phyloP scores from a whole-genome alignment of 2,888 invertebrate genomes.

The Augochlorella aurata region DNA sequence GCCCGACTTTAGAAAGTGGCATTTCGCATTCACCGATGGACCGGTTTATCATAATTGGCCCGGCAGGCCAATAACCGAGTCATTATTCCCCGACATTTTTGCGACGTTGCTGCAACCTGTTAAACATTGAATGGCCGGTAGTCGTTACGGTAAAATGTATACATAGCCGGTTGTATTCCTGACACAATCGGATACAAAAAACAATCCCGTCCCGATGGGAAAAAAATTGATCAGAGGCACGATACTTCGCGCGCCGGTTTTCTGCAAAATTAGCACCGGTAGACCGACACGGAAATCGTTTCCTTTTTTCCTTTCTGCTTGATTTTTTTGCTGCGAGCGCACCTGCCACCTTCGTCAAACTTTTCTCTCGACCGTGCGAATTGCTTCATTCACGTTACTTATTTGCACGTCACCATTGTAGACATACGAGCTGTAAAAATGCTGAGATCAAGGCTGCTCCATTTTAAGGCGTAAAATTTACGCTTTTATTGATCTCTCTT shows the following conservation, averaged over 20 bases:
- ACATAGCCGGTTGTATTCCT: conserved; percentile 5
- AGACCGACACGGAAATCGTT: conserved; percentile 1
- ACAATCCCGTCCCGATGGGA: neutral
- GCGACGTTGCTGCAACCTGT: conserved; percentile 42
- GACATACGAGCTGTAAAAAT: no score
- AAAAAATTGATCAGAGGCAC: conserved; percentile 3
- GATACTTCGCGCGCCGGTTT: neutral
- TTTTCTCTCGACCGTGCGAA: neutral
- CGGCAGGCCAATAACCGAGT: conserved; percentile 47
- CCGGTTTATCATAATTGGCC: conserved; percentile 61
- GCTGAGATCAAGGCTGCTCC: no score
- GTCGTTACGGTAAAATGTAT: conserved; percentile 10
- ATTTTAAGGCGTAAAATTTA: no score
- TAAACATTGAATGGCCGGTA: conserved; percentile 24
- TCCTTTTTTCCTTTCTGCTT: no score
- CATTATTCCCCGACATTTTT: conserved; percentile 48
- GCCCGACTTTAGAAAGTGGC: conserved; percentile 55
- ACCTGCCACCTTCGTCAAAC: conserved; percentile 10
- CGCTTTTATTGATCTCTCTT: no score
- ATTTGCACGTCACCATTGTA: neutral
- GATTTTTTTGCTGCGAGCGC: neutral
- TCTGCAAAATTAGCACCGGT: conserved; percentile 1
- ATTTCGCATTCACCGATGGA: conserved; percentile 60
- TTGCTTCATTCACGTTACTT: neutral
- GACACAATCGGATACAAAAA: neutral